Evolutionary conservation across 2,797 vertebrate species (phyloP).

Genomic region (Intellagama lesueurii): DNA sequence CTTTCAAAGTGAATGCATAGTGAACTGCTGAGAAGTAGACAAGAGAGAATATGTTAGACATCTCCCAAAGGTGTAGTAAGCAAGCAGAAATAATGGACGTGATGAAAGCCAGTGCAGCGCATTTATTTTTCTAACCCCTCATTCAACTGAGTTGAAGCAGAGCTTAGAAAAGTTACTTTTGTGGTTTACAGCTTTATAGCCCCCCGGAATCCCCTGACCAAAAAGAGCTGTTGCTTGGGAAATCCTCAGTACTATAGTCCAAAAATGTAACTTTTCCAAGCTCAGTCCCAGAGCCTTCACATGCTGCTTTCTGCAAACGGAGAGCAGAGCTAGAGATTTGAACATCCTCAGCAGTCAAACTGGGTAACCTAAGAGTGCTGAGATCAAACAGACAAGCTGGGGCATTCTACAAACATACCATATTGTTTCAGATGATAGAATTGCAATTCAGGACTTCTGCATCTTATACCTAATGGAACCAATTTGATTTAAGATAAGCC

Average conservation of each 20-base stretch:
- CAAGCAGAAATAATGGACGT: neutral
- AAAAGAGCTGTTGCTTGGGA: no score
- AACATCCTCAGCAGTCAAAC: neutral
- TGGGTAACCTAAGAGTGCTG: neutral
- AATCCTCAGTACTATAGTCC: no score
- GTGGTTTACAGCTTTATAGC: no score
- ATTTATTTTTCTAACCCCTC: neutral
- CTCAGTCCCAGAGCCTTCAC: neutral
- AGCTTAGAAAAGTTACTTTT: no score
- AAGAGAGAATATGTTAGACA: neutral
- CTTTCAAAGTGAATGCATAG: neutral
- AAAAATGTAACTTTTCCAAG: no score
- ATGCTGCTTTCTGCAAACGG: neutral
- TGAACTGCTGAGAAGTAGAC: neutral
- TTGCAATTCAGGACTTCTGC: neutral
- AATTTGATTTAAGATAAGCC: neutral
- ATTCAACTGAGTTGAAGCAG: neutral
- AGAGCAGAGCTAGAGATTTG: neutral
- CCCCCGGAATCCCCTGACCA: no score
- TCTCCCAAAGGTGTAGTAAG: neutral
- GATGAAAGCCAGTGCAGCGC: neutral
- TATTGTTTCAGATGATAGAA: neutral
- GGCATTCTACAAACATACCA: neutral
- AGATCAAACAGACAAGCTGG: neutral
- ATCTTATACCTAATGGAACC: constrained; percentile 10